Evolutionary conservation across 2,888 invertebrate species (phyloP), one percentile per base, ranked within the genome.

Genomic region (Biston stratarius): DNA sequence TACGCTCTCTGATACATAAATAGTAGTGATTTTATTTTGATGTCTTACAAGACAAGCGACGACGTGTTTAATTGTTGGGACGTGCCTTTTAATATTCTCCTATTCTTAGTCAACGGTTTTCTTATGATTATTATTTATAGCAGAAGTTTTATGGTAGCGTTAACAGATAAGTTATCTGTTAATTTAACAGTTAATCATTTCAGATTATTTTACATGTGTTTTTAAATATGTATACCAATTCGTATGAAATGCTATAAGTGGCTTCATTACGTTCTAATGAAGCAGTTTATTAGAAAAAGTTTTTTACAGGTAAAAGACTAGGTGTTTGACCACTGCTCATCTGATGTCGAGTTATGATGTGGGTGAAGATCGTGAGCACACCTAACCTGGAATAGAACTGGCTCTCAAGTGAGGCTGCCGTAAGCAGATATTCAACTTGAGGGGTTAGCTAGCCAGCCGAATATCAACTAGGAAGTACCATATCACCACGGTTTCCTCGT

Each of bases 1-100:
- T 92, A 89, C 86, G 77, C 89, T 89, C 84, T 86, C 88, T 89
- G 87, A 88, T 90, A 80, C 92, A 92, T 93, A 94, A 92, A 94
- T 92, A 93, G 88, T 88, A 87, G 87, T 91, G 85, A 92, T 93
- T 90, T 94, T 92, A 91, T 93, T 93, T 91, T 93, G 87, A 91
- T 92, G 93, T 93, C 89, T 76, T 90, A 92, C 92, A 92, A 86
- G 92, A 90, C 90, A 88, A 86, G 83, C 85, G 92, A 92, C 87
- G 92, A 92, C 90, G 83, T 87, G 86, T 89, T 85, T 90, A 91
- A 92, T 91, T 90, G 91, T 90, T 85, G 75, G 79, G 86, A 87
- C 85, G 84, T 86, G 86, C 75, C 81, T 83, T 83, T 86, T 88
- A 87, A 89, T 89, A 84, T 82, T 76, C 74, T 79, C 78, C 87